Percentiles rank a stretch among this genome's conserved stretches.
These are phyloP conservation scores for Pelvicachromis taeniatus DNA, from an alignment of 2,113 vertebrate species.

Conservation along the genomic window DNA sequence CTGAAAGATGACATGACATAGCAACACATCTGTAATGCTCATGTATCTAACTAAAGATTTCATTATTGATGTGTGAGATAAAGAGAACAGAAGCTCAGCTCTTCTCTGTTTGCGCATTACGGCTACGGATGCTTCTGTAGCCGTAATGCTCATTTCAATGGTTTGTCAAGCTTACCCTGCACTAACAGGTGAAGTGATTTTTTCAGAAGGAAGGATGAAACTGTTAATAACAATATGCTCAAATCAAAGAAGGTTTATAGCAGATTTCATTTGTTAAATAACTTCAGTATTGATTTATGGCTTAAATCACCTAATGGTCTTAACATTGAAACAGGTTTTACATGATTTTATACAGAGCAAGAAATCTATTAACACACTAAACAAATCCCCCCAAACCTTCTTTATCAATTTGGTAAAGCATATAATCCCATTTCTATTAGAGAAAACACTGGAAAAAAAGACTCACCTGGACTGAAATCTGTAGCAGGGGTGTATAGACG, in stretches of 20 bases:
- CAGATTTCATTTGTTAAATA: neutral
- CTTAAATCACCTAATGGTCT: neutral
- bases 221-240: neutral
- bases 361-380: neutral
- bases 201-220: neutral
- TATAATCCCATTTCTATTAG: neutral
- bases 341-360: neutral
- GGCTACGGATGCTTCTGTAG: neutral
- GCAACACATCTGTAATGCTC: neutral
- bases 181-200: neutral
- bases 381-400: neutral
- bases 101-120: neutral
- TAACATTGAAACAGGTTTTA: neutral
- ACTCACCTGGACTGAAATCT: constrained; percentile 54
- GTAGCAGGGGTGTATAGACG: neutral
- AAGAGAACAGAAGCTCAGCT: neutral
- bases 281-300: neutral
- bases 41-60: neutral
- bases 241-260: neutral
- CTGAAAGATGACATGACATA: constrained; percentile 23
- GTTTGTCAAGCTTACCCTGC: neutral
- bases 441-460: neutral
- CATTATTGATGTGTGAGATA: constrained; percentile 2
- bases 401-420: neutral
- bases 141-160: neutral